These are phyloP conservation scores for Coluber constrictor DNA, from an alignment of 2,797 vertebrate genomes.

Conservation along the genomic window DNA sequence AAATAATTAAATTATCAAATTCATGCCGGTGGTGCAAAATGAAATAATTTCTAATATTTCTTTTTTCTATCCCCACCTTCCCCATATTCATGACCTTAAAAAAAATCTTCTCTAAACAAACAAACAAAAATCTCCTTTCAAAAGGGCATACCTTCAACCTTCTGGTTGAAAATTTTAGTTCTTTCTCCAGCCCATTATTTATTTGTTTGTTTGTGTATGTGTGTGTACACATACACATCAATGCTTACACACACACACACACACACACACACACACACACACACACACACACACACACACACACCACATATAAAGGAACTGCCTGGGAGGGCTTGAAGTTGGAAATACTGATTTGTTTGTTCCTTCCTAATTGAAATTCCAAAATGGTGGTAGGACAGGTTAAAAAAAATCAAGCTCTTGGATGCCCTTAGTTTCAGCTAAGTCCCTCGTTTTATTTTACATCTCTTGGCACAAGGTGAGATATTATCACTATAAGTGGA, in stretches of 20 bases:
- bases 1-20: neutral
- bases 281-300: too few relatives aligned
- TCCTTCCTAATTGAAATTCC: neutral
- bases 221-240: rapidly evolving
- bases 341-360: neutral
- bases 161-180: neutral
- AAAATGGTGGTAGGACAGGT: neutral
- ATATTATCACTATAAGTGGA: neutral
- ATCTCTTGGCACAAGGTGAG: neutral
- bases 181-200: neutral
- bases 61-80: neutral
- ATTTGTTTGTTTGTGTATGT: neutral
- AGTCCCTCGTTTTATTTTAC: neutral
- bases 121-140: neutral
- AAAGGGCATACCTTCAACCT: neutral
- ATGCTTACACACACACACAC: too few relatives aligned
- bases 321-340: neutral
- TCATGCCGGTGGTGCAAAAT: neutral
- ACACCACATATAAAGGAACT: neutral
- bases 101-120: neutral
- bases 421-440: neutral
- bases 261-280: neutral
- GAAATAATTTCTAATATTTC: neutral
- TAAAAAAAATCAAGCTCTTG: neutral
- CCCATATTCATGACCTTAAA: neutral